Evolutionary conservation across 2,888 invertebrate genomes (phyloP).

Genomic region (Callosobruchus maculatus): DNA sequence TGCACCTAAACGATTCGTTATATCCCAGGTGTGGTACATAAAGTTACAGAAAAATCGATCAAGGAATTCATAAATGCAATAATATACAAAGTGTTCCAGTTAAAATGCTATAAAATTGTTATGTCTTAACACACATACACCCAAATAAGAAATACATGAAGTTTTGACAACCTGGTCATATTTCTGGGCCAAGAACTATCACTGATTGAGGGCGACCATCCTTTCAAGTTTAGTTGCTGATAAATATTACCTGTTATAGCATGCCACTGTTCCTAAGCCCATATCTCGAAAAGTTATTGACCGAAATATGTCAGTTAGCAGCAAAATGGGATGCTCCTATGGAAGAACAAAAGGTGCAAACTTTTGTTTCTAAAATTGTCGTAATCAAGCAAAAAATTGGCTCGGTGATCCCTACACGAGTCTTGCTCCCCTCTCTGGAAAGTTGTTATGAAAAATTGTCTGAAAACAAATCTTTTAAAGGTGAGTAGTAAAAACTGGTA

Average conservation of each 20-base stretch:
- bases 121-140: no score
- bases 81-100: no score
- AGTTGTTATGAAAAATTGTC: conserved; percentile 62
- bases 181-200: no score
- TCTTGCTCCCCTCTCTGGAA: conserved; percentile 72
- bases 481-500: not conserved
- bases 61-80: no score
- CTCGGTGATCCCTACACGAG: conserved; percentile 64
- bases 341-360: conserved; percentile 40
- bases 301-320: conserved; percentile 58
- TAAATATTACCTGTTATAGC: not conserved
- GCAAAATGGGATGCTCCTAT: conserved; percentile 24
- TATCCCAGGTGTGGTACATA: no score
- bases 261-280: conserved; percentile 82
- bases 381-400: conserved; percentile 67
- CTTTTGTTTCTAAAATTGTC: conserved; percentile 57
- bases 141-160: no score
- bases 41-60: no score
- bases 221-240: no score
- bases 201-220: no score
- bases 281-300: conserved; percentile 70
- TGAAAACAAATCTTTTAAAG: conserved; percentile 57
- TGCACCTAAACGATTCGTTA: no score
- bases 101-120: no score
- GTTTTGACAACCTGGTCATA: no score